Base-by-base conservation (phyloP, 2,797 vertebrate species). In the Thalassophryne amazonica region DNA sequence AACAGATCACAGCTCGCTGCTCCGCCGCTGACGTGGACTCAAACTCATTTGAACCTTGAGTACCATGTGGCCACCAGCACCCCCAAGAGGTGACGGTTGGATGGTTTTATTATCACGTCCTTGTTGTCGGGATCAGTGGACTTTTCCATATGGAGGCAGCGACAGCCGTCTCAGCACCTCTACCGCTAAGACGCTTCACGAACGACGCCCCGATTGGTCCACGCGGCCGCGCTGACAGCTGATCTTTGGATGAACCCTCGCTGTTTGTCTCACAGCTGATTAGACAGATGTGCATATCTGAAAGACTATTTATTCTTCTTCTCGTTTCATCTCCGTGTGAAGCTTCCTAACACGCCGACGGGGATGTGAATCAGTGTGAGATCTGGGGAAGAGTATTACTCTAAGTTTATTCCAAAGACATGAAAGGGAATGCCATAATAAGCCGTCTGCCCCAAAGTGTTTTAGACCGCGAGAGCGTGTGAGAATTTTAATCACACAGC, bases 351-450 rank as follows among this genome's bases (percentile, higher is more conserved):
- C 71, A 69, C 41, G 87, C 87, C 77, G 49, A 65, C 57, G 85
- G 84, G 84, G 81, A 75, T 72, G 78, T 48, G 84, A 88, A 83
- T 88, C 83, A 76, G 70, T 78, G 77, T 57, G 81, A 82, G 85
- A 89, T 88, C 81, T 84, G 75, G 74, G 73, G 80, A 76, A 84
- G 73, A 80, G 82, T 42, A 81, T 87, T 84, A 85, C 86, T 84
- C 82, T 89, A 86, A 85, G 73, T 88, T 84, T 86, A 89, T 91
- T 90, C 85, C 63, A 81, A 63, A 82, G 83, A 88, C 86, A 85
- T 91, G 87, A 92, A 89, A 92, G 86, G 61, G 87, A 89, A 90
- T 90, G 77, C 57, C 81, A 85, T 88, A 89, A 80, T 81, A 87
- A 86, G 83, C 79, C 59, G 73, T 85, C 83, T 85, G 81, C 86